These are phyloP conservation scores for Sula dactylatra DNA, from an alignment of 2,113 vertebrate genomes.

Conservation along the genomic window DNA sequence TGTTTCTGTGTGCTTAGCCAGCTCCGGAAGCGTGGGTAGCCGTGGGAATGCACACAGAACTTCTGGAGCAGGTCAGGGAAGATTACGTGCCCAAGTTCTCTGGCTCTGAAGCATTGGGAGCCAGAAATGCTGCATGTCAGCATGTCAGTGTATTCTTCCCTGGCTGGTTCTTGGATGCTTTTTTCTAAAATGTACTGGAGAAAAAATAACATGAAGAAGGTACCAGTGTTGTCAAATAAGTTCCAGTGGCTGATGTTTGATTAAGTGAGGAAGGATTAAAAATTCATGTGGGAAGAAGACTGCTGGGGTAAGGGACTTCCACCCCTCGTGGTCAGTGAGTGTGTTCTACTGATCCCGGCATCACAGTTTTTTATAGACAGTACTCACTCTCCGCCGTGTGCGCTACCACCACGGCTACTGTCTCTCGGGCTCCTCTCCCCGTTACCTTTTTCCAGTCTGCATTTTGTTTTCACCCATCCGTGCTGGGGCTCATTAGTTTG, in stretches of 20 bases:
- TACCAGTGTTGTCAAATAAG: neutral
- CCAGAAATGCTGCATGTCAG: neutral
- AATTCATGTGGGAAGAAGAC: neutral
- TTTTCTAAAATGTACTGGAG: neutral
- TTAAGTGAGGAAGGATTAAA: neutral
- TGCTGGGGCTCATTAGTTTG: too few relatives aligned
- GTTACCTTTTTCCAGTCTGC: rapidly evolving
- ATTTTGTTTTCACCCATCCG: rapidly evolving
- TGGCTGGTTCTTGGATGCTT: neutral
- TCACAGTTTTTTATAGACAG: rapidly evolving
- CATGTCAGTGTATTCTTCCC: rapidly evolving
- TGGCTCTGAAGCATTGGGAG: neutral
- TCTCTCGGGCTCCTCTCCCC: neutral
- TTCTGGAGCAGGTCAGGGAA: neutral
- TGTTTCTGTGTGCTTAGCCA: neutral
- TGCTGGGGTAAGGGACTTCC: neutral
- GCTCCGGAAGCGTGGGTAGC: rapidly evolving
- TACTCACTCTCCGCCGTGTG: rapidly evolving
- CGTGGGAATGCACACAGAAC: neutral
- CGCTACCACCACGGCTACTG: rapidly evolving
- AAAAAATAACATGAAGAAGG: neutral
- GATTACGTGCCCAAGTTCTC: neutral
- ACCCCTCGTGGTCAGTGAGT: neutral
- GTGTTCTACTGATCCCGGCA: too few relatives aligned
- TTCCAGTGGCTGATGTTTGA: neutral